Conservation (phyloP, 1,140 invertebrate genomes). For the Drosophila bocki region DNA sequence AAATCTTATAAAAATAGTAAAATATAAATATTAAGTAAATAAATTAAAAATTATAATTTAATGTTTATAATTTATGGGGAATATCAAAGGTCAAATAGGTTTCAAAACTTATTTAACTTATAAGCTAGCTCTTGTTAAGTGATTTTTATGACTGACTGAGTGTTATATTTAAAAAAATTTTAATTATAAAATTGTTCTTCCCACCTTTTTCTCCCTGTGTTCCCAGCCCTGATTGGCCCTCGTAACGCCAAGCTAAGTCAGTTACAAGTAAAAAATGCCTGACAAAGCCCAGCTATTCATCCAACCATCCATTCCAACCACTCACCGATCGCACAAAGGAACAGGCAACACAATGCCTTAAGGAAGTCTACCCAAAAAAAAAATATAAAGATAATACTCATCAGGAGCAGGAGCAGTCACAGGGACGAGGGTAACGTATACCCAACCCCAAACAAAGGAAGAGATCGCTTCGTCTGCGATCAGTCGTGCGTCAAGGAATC, state of each 20-base stretch:
- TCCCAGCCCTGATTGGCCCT: conserved; percentile 60
- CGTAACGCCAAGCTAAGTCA: conserved; percentile 35
- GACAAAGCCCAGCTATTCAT: conserved; percentile 45
- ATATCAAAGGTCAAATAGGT: neutral
- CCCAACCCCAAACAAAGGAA: conserved; percentile 28
- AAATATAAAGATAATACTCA: conserved; percentile 20
- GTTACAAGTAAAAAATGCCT: conserved; percentile 23
- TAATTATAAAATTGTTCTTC: neutral
- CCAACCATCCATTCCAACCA: conserved; percentile 31
- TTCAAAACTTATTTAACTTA: neutral
- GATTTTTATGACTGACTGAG: neutral
- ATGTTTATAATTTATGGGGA: neutral
- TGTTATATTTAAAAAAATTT: neutral
- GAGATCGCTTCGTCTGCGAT: conserved; percentile 48
- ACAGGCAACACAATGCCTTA: conserved; percentile 51
- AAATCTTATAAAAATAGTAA: neutral
- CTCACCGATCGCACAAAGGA: conserved; percentile 37
- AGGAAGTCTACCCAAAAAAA: conserved; percentile 43
- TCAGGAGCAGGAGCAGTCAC: conserved; percentile 54
- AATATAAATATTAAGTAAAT: neutral
- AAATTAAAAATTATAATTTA: neutral
- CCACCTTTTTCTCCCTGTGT: neutral
- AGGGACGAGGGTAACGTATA: conserved; percentile 22
- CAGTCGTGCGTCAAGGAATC: conserved; percentile 74
- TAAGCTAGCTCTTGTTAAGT: neutral